Evolutionary conservation across 2,797 vertebrate genomes (phyloP), one percentile per base, ranked within the genome.

Genomic region (Atherinosoma microstoma): DNA sequence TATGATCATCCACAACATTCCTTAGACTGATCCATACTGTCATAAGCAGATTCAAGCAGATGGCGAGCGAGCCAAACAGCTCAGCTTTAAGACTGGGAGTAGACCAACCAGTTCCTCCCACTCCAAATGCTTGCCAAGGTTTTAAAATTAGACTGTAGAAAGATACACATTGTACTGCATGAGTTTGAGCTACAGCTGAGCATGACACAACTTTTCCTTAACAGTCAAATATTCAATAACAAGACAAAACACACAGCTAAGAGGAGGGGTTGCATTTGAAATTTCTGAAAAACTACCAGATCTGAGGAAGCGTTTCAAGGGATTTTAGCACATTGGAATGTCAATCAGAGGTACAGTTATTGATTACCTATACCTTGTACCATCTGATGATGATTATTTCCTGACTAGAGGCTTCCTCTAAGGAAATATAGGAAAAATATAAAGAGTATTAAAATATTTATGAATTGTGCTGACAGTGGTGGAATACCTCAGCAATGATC

Each of bases 301-400:
- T 24, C 60, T 69, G 64, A 70, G 79, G 62, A 77, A 87, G 67
- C 74, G 74, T 87, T 91, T 83, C 65, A 45, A 80, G 82, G 67
- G 83, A 83, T 66, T 79, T 88, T 57, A 72, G 85, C 82, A 90
- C 58, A 82, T 68, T 83, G 73, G 53, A 38, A 24, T 87, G 88
- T 90, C 89, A 92, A 84, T 88, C 83, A 90, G 56, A 86, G 54
- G 42, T 38, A 51, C 30, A 42, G 74, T 58, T 86, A 92, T 92
- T 83, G 82, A 93, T 92, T 73, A 66, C 15, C 82, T 53, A 70
- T 80, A 73, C 54, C 63, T 64, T 60, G 45, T 64, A 64, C 58
- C 35, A 78, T 64, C 68, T 90, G 87, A 88, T 87, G 87, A 90
- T 91, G 83, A 91, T 89, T 91, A 87, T 90, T 91, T 87, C 80